Percentiles rank a stretch among this genome's conserved stretches.
Conservation (phyloP, 2,113 vertebrate genomes). For the Nesoenas mayeri region DNA sequence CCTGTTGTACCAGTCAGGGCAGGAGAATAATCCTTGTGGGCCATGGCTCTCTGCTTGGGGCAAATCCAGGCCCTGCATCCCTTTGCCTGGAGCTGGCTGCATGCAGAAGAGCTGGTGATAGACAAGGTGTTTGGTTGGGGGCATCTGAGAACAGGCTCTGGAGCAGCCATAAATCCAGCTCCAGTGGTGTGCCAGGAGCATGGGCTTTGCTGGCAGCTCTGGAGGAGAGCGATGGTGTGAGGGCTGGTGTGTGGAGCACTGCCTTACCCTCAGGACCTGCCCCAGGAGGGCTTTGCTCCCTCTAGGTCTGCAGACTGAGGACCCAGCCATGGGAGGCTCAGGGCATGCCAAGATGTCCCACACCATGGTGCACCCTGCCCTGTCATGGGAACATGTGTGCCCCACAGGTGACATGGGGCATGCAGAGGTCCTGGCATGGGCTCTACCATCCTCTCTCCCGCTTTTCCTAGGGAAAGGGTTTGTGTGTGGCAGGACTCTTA, state of each 20-base stretch:
- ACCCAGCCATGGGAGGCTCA: background rate
- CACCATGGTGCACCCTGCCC: background rate
- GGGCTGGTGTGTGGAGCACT: no score
- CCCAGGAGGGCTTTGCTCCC: background rate
- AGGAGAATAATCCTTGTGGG: background rate
- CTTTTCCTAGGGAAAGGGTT: background rate
- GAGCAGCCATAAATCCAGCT: background rate
- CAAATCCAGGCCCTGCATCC: background rate
- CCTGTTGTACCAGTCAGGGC: background rate
- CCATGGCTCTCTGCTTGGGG: background rate
- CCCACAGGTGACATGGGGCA: background rate
- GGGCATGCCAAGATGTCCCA: background rate
- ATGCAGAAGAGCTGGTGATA: background rate
- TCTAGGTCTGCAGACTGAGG: background rate
- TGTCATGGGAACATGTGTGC: background rate
- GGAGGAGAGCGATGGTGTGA: fast-evolving
- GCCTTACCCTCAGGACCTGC: background rate
- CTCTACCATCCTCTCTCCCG: background rate
- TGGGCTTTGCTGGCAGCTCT: background rate
- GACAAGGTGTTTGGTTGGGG: background rate
- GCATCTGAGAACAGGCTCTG: background rate
- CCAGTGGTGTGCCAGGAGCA: background rate
- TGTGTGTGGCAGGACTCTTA: background rate
- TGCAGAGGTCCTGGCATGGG: background rate
- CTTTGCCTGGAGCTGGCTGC: background rate